Percentiles rank a stretch among this genome's conserved stretches.
Conservation (phyloP, 1,140 invertebrate species). For the Plectrocnemia conspersa region DNA sequence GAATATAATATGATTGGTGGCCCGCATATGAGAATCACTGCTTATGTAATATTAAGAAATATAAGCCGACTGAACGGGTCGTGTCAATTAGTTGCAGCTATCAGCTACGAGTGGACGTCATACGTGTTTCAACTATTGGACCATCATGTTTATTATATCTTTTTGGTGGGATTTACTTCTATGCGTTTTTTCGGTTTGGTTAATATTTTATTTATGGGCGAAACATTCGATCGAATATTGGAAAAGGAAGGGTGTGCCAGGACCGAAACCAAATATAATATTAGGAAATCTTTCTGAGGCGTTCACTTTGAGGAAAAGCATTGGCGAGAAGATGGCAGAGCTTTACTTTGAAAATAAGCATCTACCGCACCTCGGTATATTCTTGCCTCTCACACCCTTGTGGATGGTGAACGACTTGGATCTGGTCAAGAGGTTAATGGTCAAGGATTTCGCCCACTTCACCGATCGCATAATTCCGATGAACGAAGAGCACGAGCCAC, state of each 20-base stretch:
- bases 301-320: slow-evolving; percentile 40
- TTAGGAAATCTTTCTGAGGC: slow-evolving; percentile 43
- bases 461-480: slow-evolving; percentile 45
- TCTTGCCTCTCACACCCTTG: slow-evolving; percentile 44
- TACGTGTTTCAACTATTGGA: too few relatives aligned
- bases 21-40: too few relatives aligned
- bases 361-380: slow-evolving; percentile 26
- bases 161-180: slow-evolving; percentile 24
- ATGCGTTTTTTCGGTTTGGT: neutral
- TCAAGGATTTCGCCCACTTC: slow-evolving; percentile 56
- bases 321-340: slow-evolving; percentile 30
- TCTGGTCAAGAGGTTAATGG: slow-evolving; percentile 56
- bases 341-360: slow-evolving; percentile 7
- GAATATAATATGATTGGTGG: too few relatives aligned
- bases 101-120: too few relatives aligned
- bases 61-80: too few relatives aligned
- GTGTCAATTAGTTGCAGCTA: too few relatives aligned
- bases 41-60: too few relatives aligned
- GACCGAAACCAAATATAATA: slow-evolving; percentile 38
- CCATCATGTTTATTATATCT: slow-evolving; percentile 2
- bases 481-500: slow-evolving; percentile 49
- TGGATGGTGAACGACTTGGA: slow-evolving; percentile 54
- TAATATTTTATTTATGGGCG: neutral
- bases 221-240: slow-evolving; percentile 36
- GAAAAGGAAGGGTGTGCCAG: slow-evolving; percentile 42